Evolutionary conservation across 2,888 invertebrate species (phyloP).

Genomic region (Conus canariensis): DNA sequence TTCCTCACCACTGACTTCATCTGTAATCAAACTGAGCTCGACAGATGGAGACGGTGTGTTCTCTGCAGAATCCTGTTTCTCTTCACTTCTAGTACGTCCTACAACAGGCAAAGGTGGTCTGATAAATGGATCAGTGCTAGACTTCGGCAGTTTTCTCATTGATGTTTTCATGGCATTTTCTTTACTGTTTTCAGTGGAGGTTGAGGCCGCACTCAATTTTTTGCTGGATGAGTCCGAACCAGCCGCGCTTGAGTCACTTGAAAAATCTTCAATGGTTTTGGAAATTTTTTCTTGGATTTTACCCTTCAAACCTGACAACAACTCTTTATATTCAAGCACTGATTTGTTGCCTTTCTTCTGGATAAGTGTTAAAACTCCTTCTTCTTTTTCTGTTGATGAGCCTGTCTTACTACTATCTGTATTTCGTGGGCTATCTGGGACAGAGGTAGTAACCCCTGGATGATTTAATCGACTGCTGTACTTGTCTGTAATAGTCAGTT

Average conservation of each 20-base stretch:
- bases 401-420: constrained; percentile 26
- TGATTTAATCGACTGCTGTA: constrained; percentile 61
- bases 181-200: not conserved
- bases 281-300: constrained; percentile 61
- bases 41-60: not conserved
- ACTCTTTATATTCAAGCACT: constrained; percentile 54
- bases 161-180: not conserved
- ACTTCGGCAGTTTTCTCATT: not conserved
- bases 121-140: not conserved
- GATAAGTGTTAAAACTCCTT: constrained; percentile 51
- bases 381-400: constrained; percentile 46
- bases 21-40: not conserved
- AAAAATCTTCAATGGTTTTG: constrained; percentile 67
- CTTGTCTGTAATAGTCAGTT: constrained; percentile 65
- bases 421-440: constrained; percentile 36
- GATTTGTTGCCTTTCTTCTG: constrained; percentile 43
- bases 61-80: not conserved
- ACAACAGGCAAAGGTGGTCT: not conserved
- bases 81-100: not conserved
- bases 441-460: constrained; percentile 40
- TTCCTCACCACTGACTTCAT: constrained; percentile 3
- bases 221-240: constrained; percentile 27
- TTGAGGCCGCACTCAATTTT: not conserved
- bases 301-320: constrained; percentile 56
- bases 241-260: constrained; percentile 56